Evolutionary conservation across 1,140 invertebrate genomes (phyloP), one percentile per base, ranked within the genome.

Genomic region (Belonocnema kinseyi): DNA sequence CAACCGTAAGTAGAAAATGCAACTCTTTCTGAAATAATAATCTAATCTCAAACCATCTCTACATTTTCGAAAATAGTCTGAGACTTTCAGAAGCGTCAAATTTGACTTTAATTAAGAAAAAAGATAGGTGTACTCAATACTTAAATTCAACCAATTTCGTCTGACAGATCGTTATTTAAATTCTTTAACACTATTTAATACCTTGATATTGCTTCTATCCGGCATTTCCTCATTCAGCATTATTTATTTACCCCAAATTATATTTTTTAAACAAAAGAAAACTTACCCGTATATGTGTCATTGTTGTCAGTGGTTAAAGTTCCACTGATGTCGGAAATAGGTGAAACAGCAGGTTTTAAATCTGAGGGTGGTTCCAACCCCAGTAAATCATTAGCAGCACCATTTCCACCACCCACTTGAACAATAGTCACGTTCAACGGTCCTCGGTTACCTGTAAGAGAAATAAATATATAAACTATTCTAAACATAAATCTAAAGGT

Each of bases 381-480:
- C 78, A 88, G 81, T 82, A 88, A 86, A 82, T 89, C 88, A 80
- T 79, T 85, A 76, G 84, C 81, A 78, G 76, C 72, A 17, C 79
- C 79, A 74, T 85, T 85, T 74, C 83, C 84, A 78, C 81, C 83
- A n/a, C 89, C 88, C 52, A 90, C 85, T 71, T 88, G 88, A 73
- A 89, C 87, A 78, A 90, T 90, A 56, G 89, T 90, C 50, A 89
- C 88, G 76, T 89, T 90, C 79, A 90, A 82, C 76, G 89, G 85
- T 83, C 88, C 85, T 79, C 89, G 88, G 88, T 90, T 89, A 90
- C 88, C 89, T 90, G 78, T 16, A 51, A 50, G 73, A 80, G 81
- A 84, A 88, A 80, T 66, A 21, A 66, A 66, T 16, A 66, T 66
- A 16, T 33, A 40, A 16, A 7, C 16, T 8, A 66, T 16, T 33